A percentile compares a stretch with the other conserved stretches of the same genome.
Conservation (phyloP, 2,113 vertebrate genomes). For the Xenus cinereus region DNA sequence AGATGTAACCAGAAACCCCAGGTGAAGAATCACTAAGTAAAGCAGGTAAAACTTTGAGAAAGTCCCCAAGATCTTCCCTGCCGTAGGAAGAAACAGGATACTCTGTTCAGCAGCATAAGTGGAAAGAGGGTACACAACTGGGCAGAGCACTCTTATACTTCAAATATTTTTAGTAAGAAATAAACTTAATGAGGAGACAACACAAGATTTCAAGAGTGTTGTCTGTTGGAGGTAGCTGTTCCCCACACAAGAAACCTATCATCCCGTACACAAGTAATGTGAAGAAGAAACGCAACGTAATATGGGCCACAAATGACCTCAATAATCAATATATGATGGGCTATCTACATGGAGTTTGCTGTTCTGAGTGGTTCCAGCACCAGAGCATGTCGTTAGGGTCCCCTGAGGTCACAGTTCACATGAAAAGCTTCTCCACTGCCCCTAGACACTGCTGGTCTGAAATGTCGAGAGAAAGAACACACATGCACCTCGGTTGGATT, state of each 20-base stretch:
- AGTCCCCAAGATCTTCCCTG: not conserved
- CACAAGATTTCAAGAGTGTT: not conserved
- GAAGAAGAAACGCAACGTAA: not conserved
- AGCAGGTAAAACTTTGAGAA: not conserved
- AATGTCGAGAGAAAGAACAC: not conserved
- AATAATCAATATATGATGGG: not conserved
- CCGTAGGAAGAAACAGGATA: not conserved
- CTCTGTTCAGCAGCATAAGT: not conserved
- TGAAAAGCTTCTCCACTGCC: not conserved
- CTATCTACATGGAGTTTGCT: not conserved
- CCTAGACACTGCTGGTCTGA: not conserved
- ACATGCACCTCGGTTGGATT: rapidly evolving
- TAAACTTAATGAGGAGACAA: not conserved
- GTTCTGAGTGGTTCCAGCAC: not conserved
- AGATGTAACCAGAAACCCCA: not conserved
- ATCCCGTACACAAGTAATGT: rapidly evolving
- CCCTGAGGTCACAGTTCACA: not conserved
- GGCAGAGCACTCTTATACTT: not conserved
- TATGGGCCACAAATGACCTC: not conserved
- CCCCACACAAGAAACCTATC: not conserved
- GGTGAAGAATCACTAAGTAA: not conserved
- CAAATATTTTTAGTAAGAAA: not conserved
- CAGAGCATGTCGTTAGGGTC: not conserved
- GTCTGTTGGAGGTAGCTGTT: not conserved
- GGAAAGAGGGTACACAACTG: not conserved